Conservation (phyloP, 1,140 invertebrate species). For the Drosophila yakuba region DNA sequence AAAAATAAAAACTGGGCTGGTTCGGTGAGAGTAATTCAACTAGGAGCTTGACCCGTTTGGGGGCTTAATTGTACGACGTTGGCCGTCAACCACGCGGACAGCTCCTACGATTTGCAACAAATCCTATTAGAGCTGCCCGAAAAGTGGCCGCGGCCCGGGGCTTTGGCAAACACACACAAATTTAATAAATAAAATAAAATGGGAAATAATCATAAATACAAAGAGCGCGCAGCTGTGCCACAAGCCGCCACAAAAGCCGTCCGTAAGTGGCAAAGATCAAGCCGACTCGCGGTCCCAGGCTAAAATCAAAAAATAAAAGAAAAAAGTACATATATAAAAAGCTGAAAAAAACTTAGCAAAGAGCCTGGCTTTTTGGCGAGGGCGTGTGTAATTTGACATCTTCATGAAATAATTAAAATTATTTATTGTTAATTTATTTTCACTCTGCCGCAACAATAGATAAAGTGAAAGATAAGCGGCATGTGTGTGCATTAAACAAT, state of each 20-base stretch:
- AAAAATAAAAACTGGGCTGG: constrained; percentile 6
- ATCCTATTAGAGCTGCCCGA: constrained; percentile 74
- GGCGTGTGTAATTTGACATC: constrained; percentile 82
- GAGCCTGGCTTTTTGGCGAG: constrained; percentile 58
- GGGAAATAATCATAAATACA: constrained; percentile 75
- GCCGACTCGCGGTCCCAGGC: constrained; percentile 36
- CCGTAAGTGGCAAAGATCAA: constrained; percentile 73
- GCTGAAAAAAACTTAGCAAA: constrained; percentile 4
- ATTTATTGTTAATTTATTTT: constrained; percentile 84
- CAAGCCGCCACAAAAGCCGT: constrained; percentile 46
- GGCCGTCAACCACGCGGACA: constrained; percentile 57
- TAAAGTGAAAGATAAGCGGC: constrained; percentile 72
- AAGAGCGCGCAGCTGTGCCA: constrained; percentile 72
- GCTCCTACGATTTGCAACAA: constrained; percentile 50
- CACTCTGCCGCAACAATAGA: constrained; percentile 57
- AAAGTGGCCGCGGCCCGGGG: constrained; percentile 41
- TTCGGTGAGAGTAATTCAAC: constrained; percentile 28
- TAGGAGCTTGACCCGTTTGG: constrained; percentile 16
- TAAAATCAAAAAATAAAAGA: background rate
- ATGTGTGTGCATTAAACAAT: constrained; percentile 63
- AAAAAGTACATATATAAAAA: background rate
- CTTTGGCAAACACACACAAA: constrained; percentile 58
- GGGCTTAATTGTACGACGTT: constrained; percentile 35
- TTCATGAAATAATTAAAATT: constrained; percentile 84
- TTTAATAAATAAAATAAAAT: constrained; percentile 71